Base-by-base conservation (phyloP, 2,797 vertebrate genomes). In the Petrocephalus sullivani region DNA sequence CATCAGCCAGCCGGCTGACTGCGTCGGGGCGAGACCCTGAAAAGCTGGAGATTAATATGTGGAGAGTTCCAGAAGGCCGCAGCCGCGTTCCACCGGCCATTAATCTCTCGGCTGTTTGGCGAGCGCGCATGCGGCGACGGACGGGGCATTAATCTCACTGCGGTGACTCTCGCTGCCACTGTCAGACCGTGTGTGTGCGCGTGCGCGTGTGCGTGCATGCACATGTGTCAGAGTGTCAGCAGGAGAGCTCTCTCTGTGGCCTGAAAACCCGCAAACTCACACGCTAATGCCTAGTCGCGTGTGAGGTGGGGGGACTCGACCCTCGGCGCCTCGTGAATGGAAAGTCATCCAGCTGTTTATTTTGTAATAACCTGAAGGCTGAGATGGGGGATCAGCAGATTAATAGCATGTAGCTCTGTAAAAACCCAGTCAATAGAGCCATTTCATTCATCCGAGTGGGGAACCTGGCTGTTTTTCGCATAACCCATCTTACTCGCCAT, bases 21-120 rank as follows among this genome's bases (percentile, higher is more conserved):
- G 89, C 90, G 91, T 89, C 90, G 86, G 90, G 82, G 89, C 89
- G 33, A 84, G 87, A 84, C 87, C 87, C 78, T 37, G 56, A 88
- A 89, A 90, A 91, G 93, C 91, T 90, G 91, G 88, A 92, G 93
- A 94, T 94, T 91, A 94, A 94, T 95, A 91, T 92, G 92, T 91
- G 89, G 88, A 67, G 91, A 90, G 90, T 89, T 82, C 90, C 91
- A 90, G 93, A 89, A 90, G 90, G 90, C 84, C 58, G 75, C 53
- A 86, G 67, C 85, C 82, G 92, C 87, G 91, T 92, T 90, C 88
- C 87, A 88, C 86, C 90, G 90, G 91, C 93, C 92, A 94, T 95
- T 94, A 93, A 94, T 94, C 93, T 93, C 89, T 88, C 91, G 91
- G 90, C 37, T 53, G 56, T 82, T 64, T 82, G 54, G 57, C 78